phyloP scores from a whole-genome alignment of 2,113 vertebrate genomes.

The Nerophis lumbriciformis region DNA sequence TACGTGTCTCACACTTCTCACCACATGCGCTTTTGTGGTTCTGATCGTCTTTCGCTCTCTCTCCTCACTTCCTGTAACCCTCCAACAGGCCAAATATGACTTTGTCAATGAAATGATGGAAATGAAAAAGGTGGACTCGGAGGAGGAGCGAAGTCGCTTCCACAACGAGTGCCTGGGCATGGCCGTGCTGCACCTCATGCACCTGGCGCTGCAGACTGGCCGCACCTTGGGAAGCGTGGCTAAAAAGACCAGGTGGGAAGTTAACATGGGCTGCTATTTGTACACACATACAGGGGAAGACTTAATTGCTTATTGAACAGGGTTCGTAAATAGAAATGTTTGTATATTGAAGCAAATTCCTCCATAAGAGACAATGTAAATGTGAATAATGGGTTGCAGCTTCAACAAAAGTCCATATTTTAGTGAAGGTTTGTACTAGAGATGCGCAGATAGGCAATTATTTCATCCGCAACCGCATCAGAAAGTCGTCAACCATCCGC shows the following conservation, averaged over 20 bases:
- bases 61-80: too few relatives aligned
- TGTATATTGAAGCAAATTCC: too few relatives aligned
- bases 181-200: constrained; percentile 87
- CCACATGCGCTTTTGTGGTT: background rate
- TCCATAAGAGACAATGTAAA: too few relatives aligned
- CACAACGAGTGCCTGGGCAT: constrained; percentile 91
- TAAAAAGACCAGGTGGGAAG: constrained; percentile 73
- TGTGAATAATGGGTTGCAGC: too few relatives aligned
- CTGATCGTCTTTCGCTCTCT: background rate
- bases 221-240: constrained; percentile 79
- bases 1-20: background rate
- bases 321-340: too few relatives aligned
- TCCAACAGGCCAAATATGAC: constrained; percentile 79
- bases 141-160: constrained; percentile 78
- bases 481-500: too few relatives aligned
- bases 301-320: too few relatives aligned
- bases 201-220: constrained; percentile 69
- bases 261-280: background rate
- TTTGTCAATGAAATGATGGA: constrained; percentile 81
- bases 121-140: constrained; percentile 65
- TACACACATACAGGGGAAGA: too few relatives aligned
- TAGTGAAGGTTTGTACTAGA: too few relatives aligned
- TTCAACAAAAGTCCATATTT: too few relatives aligned
- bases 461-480: too few relatives aligned
- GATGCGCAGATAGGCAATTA: too few relatives aligned